Evolutionary conservation across 2,113 vertebrate genomes (phyloP), one percentile per base, ranked within the genome.

Genomic region (Syngnathus typhle): DNA sequence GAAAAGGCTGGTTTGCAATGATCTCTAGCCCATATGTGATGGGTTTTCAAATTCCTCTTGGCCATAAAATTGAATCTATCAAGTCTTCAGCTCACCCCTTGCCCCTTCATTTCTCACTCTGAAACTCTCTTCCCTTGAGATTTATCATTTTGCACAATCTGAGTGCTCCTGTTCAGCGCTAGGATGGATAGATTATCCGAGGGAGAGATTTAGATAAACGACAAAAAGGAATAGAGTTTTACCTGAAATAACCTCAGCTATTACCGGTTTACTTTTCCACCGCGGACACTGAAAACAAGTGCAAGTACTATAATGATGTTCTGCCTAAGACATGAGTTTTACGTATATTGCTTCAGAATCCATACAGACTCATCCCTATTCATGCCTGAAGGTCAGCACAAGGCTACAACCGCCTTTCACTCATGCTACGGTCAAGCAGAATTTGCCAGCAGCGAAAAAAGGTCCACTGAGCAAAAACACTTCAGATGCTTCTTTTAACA

Each of bases 51-150:
- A 87, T 87, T 87, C 73, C 74, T 84, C 82, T 88, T 85, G 71
- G 84, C 82, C 82, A 84, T 86, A 90, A 89, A 90, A 88, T 86
- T 85, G 80, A 89, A 86, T 85, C 80, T 81, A 82, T 87, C 80
- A 81, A 75, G 73, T 76, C 72, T 78, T 70, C 68, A 71, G 71
- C 55, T 62, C 68, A 70, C 76, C 75, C 65, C 51, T 64, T 85
- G 81, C 72, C 84, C 65, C 75, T 75, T 60, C 72, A 75, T 84
- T 83, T 75, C 76, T 79, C 71, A 71, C 77, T 81, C 63, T 15
- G 39, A 66, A 76, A 74, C 64, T 81, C 63, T 87, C 56, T 62
- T 75, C 75, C 80, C 70, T 65, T 66, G 76, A 81, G 74, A 82
- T 84, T 85, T 84, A 86, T 89, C 83, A 64, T 66, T 80, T 82